These are phyloP conservation scores for Petrolisthes cinctipes DNA, from an alignment of 2,888 invertebrate species.

Conservation along the genomic window DNA sequence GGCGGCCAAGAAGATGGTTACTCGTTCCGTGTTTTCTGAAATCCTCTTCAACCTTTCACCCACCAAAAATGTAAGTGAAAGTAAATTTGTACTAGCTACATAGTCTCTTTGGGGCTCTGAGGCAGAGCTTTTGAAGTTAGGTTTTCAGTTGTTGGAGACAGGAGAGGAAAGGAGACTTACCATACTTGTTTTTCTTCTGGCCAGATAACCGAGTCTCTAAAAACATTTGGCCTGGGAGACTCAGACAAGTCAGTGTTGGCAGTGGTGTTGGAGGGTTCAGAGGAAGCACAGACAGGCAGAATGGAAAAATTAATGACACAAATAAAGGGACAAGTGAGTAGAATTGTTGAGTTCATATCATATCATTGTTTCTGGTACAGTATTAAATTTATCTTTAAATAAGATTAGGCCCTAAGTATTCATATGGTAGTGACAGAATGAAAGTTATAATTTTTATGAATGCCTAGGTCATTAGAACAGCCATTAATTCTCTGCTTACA, in stretches of 20 bases:
- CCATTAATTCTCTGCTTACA: too few species aligned
- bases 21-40: constrained; percentile 39
- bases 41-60: constrained; percentile 46
- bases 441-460: too few species aligned
- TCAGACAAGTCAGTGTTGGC: constrained; percentile 39
- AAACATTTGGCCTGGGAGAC: constrained; percentile 43
- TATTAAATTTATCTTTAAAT: too few species aligned
- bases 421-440: too few species aligned
- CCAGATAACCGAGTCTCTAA: constrained; percentile 40
- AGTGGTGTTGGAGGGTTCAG: constrained; percentile 34
- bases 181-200: background rate
- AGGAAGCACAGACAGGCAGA: constrained; percentile 19
- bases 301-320: constrained; percentile 25
- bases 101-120: background rate
- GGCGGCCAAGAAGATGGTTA: constrained; percentile 36
- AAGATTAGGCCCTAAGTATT: too few species aligned
- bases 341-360: background rate
- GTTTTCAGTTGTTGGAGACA: background rate
- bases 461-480: too few species aligned
- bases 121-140: background rate
- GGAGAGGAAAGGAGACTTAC: background rate
- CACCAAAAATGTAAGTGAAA: constrained; percentile 38
- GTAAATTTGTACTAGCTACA: too few species aligned
- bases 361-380: too few species aligned
- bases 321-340: constrained; percentile 41